Evolutionary conservation across 92 coral and sea anemone genomes (phyloP).

Genomic region (Epizoanthus scotinus): DNA sequence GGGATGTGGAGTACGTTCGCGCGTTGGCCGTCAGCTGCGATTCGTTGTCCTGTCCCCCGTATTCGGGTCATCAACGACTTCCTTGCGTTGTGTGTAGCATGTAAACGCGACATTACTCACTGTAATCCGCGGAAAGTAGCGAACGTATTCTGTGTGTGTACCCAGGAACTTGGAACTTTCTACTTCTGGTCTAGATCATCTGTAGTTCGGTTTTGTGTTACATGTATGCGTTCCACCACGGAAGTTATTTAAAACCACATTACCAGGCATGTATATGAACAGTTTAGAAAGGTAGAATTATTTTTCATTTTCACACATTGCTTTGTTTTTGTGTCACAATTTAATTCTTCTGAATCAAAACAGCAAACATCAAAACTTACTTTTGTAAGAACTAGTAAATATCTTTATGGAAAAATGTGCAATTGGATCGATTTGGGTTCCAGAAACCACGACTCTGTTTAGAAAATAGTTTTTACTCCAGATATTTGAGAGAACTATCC

Average conservation of each 20-base stretch:
- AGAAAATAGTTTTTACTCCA: neutral
- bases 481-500: too few species aligned
- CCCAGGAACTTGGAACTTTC: constrained; percentile 5
- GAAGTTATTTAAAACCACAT: neutral
- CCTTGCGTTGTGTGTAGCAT: constrained; percentile 90
- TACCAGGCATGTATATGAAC: neutral
- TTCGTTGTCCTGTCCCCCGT: constrained; percentile 80
- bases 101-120: constrained; percentile 13
- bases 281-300: neutral
- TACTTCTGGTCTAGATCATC: neutral
- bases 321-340: neutral
- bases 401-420: neutral
- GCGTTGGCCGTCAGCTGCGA: constrained; percentile 70
- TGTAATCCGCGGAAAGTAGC: neutral
- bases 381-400: neutral
- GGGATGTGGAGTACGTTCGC: constrained; percentile 67
- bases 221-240: neutral
- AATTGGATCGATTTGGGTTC: neutral
- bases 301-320: neutral
- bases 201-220: constrained; percentile 28
- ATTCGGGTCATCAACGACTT: constrained; percentile 71
- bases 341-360: neutral
- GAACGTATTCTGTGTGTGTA: neutral
- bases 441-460: neutral
- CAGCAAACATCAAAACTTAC: too few species aligned